A percentile compares a stretch with the other conserved stretches of the same genome.
These are phyloP conservation scores for Gymnopithys bicolor DNA, from an alignment of 2,797 vertebrate genomes.

Conservation along the genomic window DNA sequence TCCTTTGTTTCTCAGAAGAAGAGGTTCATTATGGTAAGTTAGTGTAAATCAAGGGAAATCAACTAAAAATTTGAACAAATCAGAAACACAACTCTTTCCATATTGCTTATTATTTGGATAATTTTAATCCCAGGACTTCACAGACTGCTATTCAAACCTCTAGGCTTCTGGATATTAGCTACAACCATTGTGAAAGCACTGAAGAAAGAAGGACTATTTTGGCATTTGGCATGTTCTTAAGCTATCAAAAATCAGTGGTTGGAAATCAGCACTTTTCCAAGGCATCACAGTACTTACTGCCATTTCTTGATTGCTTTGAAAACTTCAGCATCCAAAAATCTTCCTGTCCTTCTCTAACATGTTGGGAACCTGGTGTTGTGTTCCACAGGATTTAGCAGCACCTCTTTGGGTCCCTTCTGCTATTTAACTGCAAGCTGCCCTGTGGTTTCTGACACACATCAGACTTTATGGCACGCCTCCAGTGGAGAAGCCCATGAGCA, in stretches of 20 bases:
- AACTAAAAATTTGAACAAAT: neutral
- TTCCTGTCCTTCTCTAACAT: neutral
- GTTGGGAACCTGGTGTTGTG: neutral
- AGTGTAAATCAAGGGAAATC: neutral
- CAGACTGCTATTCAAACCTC: neutral
- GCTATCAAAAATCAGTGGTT: neutral
- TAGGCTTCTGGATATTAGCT: neutral
- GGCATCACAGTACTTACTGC: neutral
- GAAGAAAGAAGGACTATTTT: neutral
- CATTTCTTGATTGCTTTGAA: neutral
- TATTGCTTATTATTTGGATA: neutral
- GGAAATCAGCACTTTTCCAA: neutral
- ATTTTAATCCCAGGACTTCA: neutral
- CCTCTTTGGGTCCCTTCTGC: neutral
- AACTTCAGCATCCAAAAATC: neutral
- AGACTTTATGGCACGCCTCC: neutral
- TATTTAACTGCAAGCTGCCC: neutral
- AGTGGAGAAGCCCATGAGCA: neutral
- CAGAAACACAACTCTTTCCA: neutral
- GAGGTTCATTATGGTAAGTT: neutral
- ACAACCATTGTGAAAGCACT: neutral
- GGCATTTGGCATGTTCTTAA: neutral
- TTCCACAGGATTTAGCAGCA: neutral
- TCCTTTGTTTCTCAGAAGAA: neutral
- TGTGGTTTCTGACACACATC: neutral